Percentiles rank a stretch among this genome's conserved stretches.
phyloP scores from a whole-genome alignment of 30 jellyfish, hydroid and myxozoan genomes.

The Cassiopea xamachana region DNA sequence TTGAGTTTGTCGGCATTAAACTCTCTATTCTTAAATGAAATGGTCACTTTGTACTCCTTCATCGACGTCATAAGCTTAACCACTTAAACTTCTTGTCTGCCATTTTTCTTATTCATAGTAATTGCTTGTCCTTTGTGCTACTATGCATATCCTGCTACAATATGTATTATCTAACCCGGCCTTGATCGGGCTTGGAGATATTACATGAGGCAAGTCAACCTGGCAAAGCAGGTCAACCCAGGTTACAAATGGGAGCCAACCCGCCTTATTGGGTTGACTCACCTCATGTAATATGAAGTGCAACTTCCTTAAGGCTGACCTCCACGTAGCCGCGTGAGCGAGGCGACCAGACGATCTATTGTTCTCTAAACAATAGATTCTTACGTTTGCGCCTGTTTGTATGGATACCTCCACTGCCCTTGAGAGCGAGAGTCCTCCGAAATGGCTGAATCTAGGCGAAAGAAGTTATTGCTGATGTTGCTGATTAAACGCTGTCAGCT shows the following conservation, averaged over 20 bases:
- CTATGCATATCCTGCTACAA: neutral
- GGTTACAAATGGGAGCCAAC: neutral
- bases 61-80: neutral
- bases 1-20: too few relatives aligned
- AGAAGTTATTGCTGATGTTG: too few relatives aligned
- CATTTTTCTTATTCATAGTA: neutral
- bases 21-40: too few relatives aligned
- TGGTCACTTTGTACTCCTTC: neutral
- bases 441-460: too few relatives aligned
- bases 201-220: neutral
- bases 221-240: neutral
- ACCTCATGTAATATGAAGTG: neutral
- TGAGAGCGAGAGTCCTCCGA: too few relatives aligned
- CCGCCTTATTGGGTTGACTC: neutral
- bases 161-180: neutral
- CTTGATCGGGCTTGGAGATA: neutral
- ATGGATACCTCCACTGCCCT: too few relatives aligned
- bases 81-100: neutral
- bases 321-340: too few relatives aligned
- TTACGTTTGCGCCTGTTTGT: too few relatives aligned
- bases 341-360: too few relatives aligned
- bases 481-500: too few relatives aligned
- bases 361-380: too few relatives aligned
- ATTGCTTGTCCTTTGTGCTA: neutral
- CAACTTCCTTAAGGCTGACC: too few relatives aligned